These are phyloP conservation scores for Sternarchorhynchus goeldii DNA, from an alignment of 2,797 vertebrate species.

Conservation along the genomic window DNA sequence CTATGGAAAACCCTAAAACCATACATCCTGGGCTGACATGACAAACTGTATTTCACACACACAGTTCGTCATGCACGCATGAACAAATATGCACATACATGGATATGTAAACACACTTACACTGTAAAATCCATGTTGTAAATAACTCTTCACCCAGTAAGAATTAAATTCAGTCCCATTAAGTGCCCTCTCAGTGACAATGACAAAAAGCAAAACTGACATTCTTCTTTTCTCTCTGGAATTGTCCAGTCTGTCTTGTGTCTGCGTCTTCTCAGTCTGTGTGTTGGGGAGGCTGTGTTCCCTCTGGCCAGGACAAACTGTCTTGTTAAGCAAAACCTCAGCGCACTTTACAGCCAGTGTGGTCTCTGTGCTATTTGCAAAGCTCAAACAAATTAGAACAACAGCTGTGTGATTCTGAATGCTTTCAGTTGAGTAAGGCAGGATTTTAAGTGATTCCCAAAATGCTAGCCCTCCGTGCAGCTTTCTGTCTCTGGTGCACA, in stretches of 20 bases:
- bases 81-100: neutral
- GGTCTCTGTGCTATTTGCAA: constrained; percentile 56
- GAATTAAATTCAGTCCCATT: neutral
- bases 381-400: constrained; percentile 60
- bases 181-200: constrained; percentile 16
- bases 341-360: constrained; percentile 53
- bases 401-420: constrained; percentile 54
- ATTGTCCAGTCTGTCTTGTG: constrained; percentile 44
- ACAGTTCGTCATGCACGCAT: constrained; percentile 6
- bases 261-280: constrained; percentile 53
- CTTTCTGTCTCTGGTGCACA: constrained; percentile 25
- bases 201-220: constrained; percentile 9
- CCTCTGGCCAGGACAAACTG: constrained; percentile 57
- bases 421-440: constrained; percentile 57
- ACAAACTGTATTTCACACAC: constrained; percentile 45
- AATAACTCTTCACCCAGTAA: neutral
- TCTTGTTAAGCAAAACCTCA: constrained; percentile 63
- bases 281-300: constrained; percentile 60
- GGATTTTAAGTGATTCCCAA: constrained; percentile 35
- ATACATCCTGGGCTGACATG: constrained; percentile 36
- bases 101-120: neutral
- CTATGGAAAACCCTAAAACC: constrained; percentile 64
- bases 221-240: constrained; percentile 17
- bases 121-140: neutral
- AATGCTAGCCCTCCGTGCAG: constrained; percentile 23